phyloP scores from a whole-genome alignment of 2,888 invertebrate species.

The Spatulosminthurus flaviceps region DNA sequence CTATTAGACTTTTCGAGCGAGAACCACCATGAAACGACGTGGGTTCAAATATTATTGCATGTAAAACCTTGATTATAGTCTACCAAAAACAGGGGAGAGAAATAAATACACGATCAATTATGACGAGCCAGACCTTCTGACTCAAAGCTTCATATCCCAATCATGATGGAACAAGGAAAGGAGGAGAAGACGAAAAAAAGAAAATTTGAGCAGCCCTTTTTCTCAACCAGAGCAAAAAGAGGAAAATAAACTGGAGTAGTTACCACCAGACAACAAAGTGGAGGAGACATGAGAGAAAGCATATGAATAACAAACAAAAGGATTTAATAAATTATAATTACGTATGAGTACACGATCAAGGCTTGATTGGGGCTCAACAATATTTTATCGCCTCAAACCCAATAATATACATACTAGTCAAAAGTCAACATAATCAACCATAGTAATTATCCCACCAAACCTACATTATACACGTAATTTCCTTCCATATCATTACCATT shows the following conservation, averaged over 20 bases:
- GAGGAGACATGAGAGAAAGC: too few species aligned
- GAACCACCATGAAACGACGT: background rate
- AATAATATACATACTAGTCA: too few species aligned
- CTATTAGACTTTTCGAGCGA: background rate
- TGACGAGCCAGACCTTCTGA: background rate
- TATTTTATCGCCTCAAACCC: background rate
- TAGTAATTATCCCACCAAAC: background rate
- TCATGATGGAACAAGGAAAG: too few species aligned
- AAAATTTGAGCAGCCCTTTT: too few species aligned
- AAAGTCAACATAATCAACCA: background rate
- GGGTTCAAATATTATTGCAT: background rate
- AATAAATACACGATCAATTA: background rate
- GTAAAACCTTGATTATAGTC: background rate
- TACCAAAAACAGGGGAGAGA: background rate
- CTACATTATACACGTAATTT: background rate
- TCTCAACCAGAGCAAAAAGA: background rate
- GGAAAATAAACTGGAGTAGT: too few species aligned
- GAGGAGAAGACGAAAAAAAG: too few species aligned
- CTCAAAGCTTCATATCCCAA: too few species aligned
- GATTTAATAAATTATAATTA: constrained; percentile 18
- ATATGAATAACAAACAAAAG: background rate
- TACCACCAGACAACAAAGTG: too few species aligned
- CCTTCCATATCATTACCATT: too few species aligned
- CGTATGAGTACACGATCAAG: background rate
- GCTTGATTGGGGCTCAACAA: background rate